phyloP scores from a whole-genome alignment of 2,113 vertebrate species.

The Climacteris rufus region DNA sequence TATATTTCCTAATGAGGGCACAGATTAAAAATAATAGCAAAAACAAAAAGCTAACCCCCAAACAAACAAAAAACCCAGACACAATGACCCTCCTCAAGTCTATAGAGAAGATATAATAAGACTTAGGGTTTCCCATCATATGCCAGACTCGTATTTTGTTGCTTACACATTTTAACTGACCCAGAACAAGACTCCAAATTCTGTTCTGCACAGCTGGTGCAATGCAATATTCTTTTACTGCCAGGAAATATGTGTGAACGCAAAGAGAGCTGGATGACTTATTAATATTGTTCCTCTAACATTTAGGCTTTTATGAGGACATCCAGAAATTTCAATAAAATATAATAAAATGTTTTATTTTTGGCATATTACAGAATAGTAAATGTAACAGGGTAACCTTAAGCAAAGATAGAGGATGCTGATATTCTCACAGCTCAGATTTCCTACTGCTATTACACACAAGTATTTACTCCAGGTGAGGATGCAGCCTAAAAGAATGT shows the following conservation, averaged over 20 bases:
- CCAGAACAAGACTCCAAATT: slow-evolving; percentile 57
- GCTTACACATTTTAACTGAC: slow-evolving; percentile 54
- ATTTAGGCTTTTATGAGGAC: slow-evolving; percentile 62
- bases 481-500: neutral
- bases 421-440: neutral
- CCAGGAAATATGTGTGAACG: slow-evolving; percentile 49
- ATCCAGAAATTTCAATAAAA: slow-evolving; percentile 61
- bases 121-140: neutral
- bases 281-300: slow-evolving; percentile 70
- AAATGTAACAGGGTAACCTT: neutral
- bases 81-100: neutral
- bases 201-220: slow-evolving; percentile 55
- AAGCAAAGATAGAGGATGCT: neutral
- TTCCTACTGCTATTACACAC: neutral
- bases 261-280: slow-evolving; percentile 57
- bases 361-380: neutral
- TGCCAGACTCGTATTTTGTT: neutral
- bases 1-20: neutral
- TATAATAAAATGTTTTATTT: slow-evolving; percentile 52
- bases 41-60: too few relatives aligned
- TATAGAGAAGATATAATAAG: neutral
- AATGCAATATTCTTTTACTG: slow-evolving; percentile 54
- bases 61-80: neutral
- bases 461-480: neutral
- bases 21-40: neutral